Percentiles rank a stretch among this genome's conserved stretches.
Evolutionary conservation across 1,140 invertebrate species (phyloP).

Genomic region (Drosophila leontia): DNA sequence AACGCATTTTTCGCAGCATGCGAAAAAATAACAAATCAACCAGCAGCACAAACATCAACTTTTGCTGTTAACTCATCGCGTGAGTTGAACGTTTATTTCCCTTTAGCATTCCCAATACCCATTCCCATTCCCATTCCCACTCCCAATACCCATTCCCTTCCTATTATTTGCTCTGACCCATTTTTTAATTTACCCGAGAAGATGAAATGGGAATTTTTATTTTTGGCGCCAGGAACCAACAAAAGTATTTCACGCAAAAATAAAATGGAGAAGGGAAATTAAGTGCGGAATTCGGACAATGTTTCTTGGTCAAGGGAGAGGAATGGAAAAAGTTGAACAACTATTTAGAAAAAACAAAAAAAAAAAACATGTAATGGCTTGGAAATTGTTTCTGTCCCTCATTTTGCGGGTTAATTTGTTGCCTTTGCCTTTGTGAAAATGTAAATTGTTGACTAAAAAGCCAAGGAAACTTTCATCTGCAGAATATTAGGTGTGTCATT

Average conservation of each 20-base stretch:
- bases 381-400: constrained; percentile 38
- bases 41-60: constrained; percentile 58
- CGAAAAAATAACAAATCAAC: constrained; percentile 49
- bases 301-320: background rate
- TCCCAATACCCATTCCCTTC: constrained; percentile 11
- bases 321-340: constrained; percentile 54
- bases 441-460: background rate
- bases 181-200: constrained; percentile 74
- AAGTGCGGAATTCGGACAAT: constrained; percentile 17
- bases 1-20: constrained; percentile 38
- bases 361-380: constrained; percentile 51
- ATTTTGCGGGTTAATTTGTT: constrained; percentile 43
- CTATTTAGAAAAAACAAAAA: constrained; percentile 45
- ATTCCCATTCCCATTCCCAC: background rate
- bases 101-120: constrained; percentile 24
- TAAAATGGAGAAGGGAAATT: constrained; percentile 17
- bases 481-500: background rate
- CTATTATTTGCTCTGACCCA: constrained; percentile 51
- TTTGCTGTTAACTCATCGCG: constrained; percentile 75
- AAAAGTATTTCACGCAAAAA: constrained; percentile 55
- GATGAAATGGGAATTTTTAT: constrained; percentile 76
- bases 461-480: background rate
- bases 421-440: background rate
- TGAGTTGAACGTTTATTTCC: constrained; percentile 67
- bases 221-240: constrained; percentile 49